phyloP scores from a whole-genome alignment of 2,113 vertebrate genomes.

The Blennius ocellaris region DNA sequence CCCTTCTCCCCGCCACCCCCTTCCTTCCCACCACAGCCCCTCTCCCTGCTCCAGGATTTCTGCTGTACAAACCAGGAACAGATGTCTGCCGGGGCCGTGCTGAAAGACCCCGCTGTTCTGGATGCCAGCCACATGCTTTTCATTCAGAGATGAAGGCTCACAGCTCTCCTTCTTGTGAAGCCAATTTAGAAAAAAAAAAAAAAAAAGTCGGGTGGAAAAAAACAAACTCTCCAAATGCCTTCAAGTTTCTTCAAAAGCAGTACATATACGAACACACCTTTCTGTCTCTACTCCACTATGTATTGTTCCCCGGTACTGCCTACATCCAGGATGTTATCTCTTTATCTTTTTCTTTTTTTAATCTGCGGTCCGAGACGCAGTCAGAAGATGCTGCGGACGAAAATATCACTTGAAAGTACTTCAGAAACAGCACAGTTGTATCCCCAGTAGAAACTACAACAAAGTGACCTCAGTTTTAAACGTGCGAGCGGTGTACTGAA shows the following conservation, averaged over 20 bases:
- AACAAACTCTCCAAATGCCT: constrained; percentile 78
- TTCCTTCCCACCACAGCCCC: constrained; percentile 69
- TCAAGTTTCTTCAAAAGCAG: constrained; percentile 79
- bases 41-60: constrained; percentile 78
- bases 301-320: constrained; percentile 24
- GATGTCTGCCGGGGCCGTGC: constrained; percentile 84
- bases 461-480: constrained; percentile 33
- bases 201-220: constrained; percentile 58
- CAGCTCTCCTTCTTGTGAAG: constrained; percentile 84
- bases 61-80: constrained; percentile 86
- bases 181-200: constrained; percentile 73
- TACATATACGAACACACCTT: constrained; percentile 72
- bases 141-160: constrained; percentile 89
- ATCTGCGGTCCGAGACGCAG: constrained; percentile 14
- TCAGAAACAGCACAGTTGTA: neutral
- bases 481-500: constrained; percentile 17
- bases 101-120: constrained; percentile 90
- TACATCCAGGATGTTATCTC: constrained; percentile 20
- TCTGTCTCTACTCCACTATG: constrained; percentile 47
- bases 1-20: constrained; percentile 47
- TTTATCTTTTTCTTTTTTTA: neutral
- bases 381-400: constrained; percentile 29
- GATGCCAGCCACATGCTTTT: constrained; percentile 87
- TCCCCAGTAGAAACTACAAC: neutral
- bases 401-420: constrained; percentile 32